phyloP scores from a whole-genome alignment of 2,113 vertebrate genomes.

The Eupsittula cactorum region DNA sequence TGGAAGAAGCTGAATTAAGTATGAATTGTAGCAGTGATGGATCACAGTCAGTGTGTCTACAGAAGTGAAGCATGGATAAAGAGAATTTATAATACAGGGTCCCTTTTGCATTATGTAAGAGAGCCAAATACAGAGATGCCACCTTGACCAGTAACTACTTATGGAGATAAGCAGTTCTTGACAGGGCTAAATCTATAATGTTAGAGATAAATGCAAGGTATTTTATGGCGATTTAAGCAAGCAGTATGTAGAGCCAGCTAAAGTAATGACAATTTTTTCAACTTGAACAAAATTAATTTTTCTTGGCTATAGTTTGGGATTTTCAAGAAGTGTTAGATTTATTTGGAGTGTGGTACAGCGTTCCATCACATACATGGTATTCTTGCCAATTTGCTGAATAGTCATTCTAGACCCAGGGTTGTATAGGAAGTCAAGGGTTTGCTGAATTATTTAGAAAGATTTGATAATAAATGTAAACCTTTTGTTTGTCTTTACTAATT shows the following conservation, averaged over 20 bases:
- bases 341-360: not conserved
- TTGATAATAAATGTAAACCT: not conserved
- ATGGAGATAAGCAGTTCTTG: not conserved
- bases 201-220: not conserved
- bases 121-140: not conserved
- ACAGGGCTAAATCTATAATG: not conserved
- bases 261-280: not conserved
- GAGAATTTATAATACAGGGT: not conserved
- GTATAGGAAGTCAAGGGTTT: not conserved
- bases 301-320: not conserved
- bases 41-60: not conserved
- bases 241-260: not conserved
- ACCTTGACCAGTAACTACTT: not conserved
- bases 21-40: not conserved
- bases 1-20: not conserved
- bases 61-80: not conserved
- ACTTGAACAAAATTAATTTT: not conserved
- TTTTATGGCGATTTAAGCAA: not conserved
- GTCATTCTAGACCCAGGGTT: not conserved
- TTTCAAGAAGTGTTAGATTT: not conserved
- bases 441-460: not conserved
- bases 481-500: not conserved
- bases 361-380: not conserved
- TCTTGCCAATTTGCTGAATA: slow-evolving; percentile 7
- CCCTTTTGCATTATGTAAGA: not conserved